A percentile compares a stretch with the other conserved stretches of the same genome.
Evolutionary conservation across 2,888 invertebrate genomes (phyloP).

Genomic region (Drosophila niveifrons): DNA sequence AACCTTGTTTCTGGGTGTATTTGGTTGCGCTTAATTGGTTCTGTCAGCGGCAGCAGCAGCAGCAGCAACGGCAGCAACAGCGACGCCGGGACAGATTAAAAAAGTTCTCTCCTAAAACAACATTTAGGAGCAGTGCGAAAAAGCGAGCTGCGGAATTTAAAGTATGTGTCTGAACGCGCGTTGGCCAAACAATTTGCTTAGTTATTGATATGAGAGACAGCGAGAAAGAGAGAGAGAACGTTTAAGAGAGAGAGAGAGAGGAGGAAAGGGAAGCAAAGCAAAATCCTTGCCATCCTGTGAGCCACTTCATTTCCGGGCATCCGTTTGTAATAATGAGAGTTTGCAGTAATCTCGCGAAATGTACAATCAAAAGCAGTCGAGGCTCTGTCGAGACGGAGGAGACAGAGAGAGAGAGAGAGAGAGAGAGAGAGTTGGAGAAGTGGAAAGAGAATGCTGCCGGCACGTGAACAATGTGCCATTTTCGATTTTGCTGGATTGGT

Average conservation of each 20-base stretch:
- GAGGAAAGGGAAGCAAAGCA: conserved; percentile 7
- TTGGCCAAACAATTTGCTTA: conserved; percentile 78
- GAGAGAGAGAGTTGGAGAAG: neutral
- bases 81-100: conserved; percentile 71
- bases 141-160: conserved; percentile 67
- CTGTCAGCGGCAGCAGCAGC: conserved; percentile 72
- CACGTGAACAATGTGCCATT: conserved; percentile 76
- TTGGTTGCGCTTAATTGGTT: conserved; percentile 81
- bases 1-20: conserved; percentile 74
- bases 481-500: conserved; percentile 64
- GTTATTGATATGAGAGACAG: conserved; percentile 73
- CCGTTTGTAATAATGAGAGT: conserved; percentile 81
- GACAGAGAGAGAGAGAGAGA: accelerated
- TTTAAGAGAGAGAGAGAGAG: neutral
- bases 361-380: conserved; percentile 60
- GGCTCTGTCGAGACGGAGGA: neutral
- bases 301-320: conserved; percentile 81
- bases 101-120: conserved; percentile 79
- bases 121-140: conserved; percentile 69
- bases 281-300: conserved; percentile 56
- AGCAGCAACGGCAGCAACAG: conserved; percentile 30
- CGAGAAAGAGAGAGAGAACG: neutral
- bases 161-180: conserved; percentile 69
- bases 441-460: conserved; percentile 26
- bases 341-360: conserved; percentile 77